A percentile compares a stretch with the other conserved stretches of the same genome.
phyloP scores from a whole-genome alignment of 2,888 invertebrate species.

The Polydrusus pterygomalis region DNA sequence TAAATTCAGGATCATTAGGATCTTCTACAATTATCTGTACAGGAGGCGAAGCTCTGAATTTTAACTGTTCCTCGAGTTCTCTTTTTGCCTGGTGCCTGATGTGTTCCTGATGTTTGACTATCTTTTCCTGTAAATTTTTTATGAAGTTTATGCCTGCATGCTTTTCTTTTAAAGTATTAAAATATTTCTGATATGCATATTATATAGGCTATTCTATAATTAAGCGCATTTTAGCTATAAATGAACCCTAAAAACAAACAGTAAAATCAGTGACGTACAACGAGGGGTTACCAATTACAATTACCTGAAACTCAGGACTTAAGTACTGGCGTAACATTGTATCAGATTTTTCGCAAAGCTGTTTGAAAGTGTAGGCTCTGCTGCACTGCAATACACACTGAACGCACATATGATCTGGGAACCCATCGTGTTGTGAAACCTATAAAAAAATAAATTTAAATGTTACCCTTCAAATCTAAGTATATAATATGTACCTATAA shows the following conservation, averaged over 20 bases:
- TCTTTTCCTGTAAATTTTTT: conserved; percentile 17
- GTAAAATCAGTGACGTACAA: too few relatives aligned
- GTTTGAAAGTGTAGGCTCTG: conserved; percentile 73
- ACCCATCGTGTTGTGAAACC: conserved; percentile 72
- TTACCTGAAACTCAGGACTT: conserved; percentile 71
- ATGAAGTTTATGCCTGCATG: not conserved
- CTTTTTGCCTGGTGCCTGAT: conserved; percentile 61
- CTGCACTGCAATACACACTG: conserved; percentile 74
- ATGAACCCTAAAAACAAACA: too few relatives aligned
- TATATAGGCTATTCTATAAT: too few relatives aligned
- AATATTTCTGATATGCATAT: too few relatives aligned
- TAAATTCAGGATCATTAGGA: conserved; percentile 61
- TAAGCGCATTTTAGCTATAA: too few relatives aligned
- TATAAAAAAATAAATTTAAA: conserved; percentile 55
- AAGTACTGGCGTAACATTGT: conserved; percentile 69
- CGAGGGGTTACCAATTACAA: too few relatives aligned
- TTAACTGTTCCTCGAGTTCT: conserved; percentile 67
- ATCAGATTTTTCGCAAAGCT: conserved; percentile 73
- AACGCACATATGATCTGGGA: conserved; percentile 73
- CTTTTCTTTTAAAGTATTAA: too few relatives aligned
- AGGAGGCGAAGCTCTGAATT: conserved; percentile 59
- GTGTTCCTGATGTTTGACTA: conserved; percentile 33
- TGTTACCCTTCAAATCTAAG: too few relatives aligned
- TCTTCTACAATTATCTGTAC: conserved; percentile 37
- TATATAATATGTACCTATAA: too few relatives aligned